Evolutionary conservation across 1,140 invertebrate genomes (phyloP).

Genomic region (Eurosta solidaginis): DNA sequence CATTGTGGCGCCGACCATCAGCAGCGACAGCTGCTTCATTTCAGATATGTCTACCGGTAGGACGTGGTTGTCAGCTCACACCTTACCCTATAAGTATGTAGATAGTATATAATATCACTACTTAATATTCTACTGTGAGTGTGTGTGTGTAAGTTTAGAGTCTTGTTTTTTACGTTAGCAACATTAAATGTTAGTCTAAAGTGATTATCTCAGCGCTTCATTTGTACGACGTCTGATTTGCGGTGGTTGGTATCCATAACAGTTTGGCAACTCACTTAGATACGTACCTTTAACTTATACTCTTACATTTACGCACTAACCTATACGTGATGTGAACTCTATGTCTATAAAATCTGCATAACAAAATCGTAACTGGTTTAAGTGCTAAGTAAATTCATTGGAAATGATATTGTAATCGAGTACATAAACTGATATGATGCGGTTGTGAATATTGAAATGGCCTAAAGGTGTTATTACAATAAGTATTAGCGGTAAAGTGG

Average conservation of each 20-base stretch:
- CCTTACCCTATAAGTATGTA: background rate
- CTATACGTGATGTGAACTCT: background rate
- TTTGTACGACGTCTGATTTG: constrained; percentile 23
- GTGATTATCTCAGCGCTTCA: constrained; percentile 10
- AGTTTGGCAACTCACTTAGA: background rate
- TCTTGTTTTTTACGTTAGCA: background rate
- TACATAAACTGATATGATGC: background rate
- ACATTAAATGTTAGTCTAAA: constrained; percentile 23
- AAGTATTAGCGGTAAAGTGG: background rate
- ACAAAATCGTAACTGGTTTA: constrained; percentile 28
- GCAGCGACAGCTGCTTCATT: constrained; percentile 12
- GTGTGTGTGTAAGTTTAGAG: background rate
- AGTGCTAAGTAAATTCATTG: constrained; percentile 21
- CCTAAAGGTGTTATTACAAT: background rate
- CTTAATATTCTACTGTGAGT: background rate
- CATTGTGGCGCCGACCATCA: constrained; percentile 2
- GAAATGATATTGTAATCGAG: constrained; percentile 25
- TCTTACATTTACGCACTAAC: background rate
- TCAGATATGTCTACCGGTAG: background rate
- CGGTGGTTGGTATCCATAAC: background rate
- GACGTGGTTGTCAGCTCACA: constrained; percentile 2
- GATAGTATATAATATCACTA: background rate
- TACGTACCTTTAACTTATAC: background rate
- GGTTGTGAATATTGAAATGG: background rate
- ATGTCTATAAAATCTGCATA: constrained; percentile 6